A percentile compares a stretch with the other conserved stretches of the same genome.
phyloP scores from a whole-genome alignment of 2,113 vertebrate genomes.

The Egretta garzetta region DNA sequence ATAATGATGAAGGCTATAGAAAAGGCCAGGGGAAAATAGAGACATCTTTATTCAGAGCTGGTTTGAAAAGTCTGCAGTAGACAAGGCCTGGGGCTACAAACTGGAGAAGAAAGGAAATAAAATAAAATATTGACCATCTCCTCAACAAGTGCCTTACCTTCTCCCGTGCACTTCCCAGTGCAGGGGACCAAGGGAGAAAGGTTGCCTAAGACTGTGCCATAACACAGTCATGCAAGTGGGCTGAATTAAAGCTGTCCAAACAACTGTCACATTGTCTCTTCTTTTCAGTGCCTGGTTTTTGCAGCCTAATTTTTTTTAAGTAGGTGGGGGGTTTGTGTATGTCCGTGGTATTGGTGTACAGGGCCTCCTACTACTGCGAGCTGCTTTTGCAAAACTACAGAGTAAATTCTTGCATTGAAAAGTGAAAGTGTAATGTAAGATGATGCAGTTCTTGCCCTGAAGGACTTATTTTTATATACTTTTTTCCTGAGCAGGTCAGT shows the following conservation, averaged over 20 bases:
- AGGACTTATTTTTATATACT: neutral
- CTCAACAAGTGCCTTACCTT: neutral
- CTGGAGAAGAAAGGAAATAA: neutral
- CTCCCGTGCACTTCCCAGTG: neutral
- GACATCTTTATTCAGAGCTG: neutral
- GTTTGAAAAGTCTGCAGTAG: neutral
- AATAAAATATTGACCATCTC: neutral
- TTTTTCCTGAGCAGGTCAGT: neutral
- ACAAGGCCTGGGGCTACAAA: neutral
- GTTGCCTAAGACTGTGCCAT: neutral
- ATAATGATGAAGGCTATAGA: neutral
- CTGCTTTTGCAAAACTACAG: neutral
- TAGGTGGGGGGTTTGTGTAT: neutral
- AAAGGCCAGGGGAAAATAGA: neutral
- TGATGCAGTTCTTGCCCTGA: neutral
- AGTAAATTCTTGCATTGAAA: neutral
- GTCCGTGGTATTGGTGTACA: accelerated
- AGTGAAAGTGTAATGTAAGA: neutral
- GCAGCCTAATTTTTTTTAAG: neutral
- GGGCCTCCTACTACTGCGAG: neutral
- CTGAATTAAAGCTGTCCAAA: neutral
- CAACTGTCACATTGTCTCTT: neutral
- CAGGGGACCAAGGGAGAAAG: neutral
- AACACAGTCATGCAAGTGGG: neutral
- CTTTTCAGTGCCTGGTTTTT: neutral